Base-by-base conservation (phyloP, 2,113 vertebrate species). In the Clarias magur region DNA sequence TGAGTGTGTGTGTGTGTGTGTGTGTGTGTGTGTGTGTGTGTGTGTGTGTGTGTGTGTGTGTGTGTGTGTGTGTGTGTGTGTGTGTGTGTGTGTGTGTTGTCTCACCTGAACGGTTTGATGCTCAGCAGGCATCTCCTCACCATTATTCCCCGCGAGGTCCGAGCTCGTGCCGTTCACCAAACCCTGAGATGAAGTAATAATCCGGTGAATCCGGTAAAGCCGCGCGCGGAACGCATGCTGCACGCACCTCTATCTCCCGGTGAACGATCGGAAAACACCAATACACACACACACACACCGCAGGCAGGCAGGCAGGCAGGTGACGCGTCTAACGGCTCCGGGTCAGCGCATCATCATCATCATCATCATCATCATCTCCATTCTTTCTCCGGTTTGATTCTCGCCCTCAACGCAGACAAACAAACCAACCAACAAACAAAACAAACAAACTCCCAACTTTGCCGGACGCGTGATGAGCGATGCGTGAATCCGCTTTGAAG, bases 21-120 rank as follows among this genome's bases (percentile, higher is more conserved):
- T 27, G 30, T 6, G 25, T 27, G 21, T 9, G 63, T 4, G 42
- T 42, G 38, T 5, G 38, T 2, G 27, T 27, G 30, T 6, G 25
- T 27, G 21, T 10, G 63, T 7, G 42, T 48, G 38, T 5, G 38
- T 25, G 65, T 34, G 60, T 57, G 25, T 57, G 19, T 13, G 34
- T 34, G 76, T 21, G 42, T 17, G 7, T 17, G 30, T 38, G 27
- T 4, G 27, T 15, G 67, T 38, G 30, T 38, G 68, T 12, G 42
- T 25, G 73, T 53, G 73, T 53, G 73, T 13, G 73, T n/a, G 54
- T 38, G 60, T 57, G 21, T 57, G 19, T 13, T 93, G 17, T 12
- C 86, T 97, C 95, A 99, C 98, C 98, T 97, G 95, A 99, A 99
- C 80, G 97, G 98, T 95, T 96, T 98, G 96, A 98, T 94, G 94